Conservation (phyloP, 2,888 invertebrate genomes). For the Eumacrocentrus americanus region DNA sequence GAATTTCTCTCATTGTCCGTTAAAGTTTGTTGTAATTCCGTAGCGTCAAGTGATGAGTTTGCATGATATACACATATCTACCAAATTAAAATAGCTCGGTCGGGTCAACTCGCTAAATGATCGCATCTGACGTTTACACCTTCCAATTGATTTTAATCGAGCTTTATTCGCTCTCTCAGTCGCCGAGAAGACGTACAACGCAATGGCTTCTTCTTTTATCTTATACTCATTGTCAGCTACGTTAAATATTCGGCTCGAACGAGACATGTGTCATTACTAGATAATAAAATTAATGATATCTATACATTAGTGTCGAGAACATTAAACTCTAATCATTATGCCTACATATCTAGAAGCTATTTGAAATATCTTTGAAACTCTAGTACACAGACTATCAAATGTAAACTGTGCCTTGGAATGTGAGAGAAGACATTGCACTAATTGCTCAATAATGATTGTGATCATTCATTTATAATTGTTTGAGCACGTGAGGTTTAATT, state of each 20-base stretch:
- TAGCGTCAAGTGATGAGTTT: constrained; percentile 36
- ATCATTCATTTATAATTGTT: background rate
- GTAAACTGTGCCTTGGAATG: background rate
- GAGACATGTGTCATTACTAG: background rate
- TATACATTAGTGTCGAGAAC: background rate
- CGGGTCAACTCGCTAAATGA: constrained; percentile 54
- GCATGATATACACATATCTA: constrained; percentile 33
- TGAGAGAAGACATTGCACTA: background rate
- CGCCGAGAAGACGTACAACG: background rate
- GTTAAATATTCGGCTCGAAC: background rate
- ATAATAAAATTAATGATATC: background rate
- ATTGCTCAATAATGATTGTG: background rate
- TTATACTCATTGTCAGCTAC: background rate
- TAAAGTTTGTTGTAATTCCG: constrained; percentile 14
- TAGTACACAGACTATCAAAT: background rate
- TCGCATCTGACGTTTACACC: constrained; percentile 57
- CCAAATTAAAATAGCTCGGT: constrained; percentile 45
- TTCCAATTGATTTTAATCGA: constrained; percentile 59
- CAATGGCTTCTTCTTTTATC: background rate
- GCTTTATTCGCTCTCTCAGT: constrained; percentile 37
- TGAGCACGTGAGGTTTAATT: background rate
- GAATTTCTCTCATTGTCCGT: no score
- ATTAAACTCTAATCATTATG: background rate
- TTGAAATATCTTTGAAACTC: background rate
- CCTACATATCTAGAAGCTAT: background rate